These are phyloP conservation scores for Corydoras maculifer DNA, from an alignment of 2,113 vertebrate genomes.

Conservation along the genomic window DNA sequence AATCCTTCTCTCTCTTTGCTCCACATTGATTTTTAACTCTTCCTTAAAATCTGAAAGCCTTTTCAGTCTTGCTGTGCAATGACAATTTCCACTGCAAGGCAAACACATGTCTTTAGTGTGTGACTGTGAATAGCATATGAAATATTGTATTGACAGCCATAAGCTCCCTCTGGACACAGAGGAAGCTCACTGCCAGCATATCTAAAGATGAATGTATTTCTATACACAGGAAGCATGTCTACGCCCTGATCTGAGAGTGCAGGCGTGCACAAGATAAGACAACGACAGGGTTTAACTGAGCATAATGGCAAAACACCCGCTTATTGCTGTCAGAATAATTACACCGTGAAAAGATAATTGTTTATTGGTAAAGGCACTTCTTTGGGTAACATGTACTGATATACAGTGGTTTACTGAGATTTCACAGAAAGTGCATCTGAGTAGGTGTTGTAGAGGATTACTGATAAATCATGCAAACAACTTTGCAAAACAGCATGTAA, in stretches of 20 bases:
- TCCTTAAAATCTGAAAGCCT: neutral
- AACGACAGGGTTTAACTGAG: neutral
- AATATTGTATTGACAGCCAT: slow-evolving; percentile 18
- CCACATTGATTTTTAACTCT: slow-evolving; percentile 12
- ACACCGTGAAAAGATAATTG: too few species aligned
- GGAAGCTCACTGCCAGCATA: slow-evolving; percentile 4
- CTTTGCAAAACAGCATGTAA: too few species aligned
- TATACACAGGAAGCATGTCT: neutral
- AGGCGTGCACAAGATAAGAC: neutral
- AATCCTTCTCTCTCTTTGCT: neutral
- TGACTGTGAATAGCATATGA: neutral
- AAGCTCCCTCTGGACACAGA: slow-evolving; percentile 1
- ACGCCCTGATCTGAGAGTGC: neutral
- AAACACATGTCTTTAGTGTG: slow-evolving; percentile 3
- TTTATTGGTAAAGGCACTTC: too few species aligned
- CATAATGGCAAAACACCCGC: neutral
- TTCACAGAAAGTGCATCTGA: too few species aligned
- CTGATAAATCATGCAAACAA: too few species aligned
- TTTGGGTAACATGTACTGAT: too few species aligned
- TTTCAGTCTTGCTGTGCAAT: slow-evolving; percentile 2
- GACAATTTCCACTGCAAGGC: neutral
- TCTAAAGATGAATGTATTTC: slow-evolving; percentile 1
- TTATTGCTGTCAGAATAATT: too few species aligned
- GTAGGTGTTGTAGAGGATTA: too few species aligned
- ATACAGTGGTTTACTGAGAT: too few species aligned